A percentile compares a stretch with the other conserved stretches of the same genome.
Conservation (phyloP, 2,113 vertebrate species). For the Pluvialis apricaria region DNA sequence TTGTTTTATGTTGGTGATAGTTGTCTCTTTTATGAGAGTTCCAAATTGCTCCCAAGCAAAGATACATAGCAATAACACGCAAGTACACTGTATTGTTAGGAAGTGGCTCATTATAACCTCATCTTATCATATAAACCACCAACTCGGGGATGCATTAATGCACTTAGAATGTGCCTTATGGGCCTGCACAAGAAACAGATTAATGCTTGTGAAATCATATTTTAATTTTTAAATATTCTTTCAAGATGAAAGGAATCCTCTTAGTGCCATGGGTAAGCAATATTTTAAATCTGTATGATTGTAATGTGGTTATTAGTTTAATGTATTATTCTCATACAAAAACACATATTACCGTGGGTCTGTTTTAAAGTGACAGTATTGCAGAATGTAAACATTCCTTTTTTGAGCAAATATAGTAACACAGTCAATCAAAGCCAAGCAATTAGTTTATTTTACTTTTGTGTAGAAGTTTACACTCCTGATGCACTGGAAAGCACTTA, state of each 20-base stretch:
- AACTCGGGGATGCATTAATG: conserved; percentile 39
- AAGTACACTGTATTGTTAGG: conserved; percentile 46
- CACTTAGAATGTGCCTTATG: conserved; percentile 42
- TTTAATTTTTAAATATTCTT: conserved; percentile 70
- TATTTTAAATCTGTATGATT: conserved; percentile 61
- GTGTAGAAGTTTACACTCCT: background rate
- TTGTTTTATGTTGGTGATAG: background rate
- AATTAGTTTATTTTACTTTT: background rate
- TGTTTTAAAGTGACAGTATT: conserved; percentile 27
- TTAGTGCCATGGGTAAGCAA: conserved; percentile 32
- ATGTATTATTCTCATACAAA: conserved; percentile 65
- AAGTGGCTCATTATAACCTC: conserved; percentile 48
- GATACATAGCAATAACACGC: conserved; percentile 37
- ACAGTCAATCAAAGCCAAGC: background rate
- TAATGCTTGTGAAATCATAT: conserved; percentile 55
- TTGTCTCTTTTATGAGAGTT: conserved; percentile 49
- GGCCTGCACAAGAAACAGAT: conserved; percentile 45
- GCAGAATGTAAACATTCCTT: background rate
- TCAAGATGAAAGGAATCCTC: conserved; percentile 20
- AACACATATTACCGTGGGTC: conserved; percentile 14
- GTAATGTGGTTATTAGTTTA: conserved; percentile 66
- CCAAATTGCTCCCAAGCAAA: conserved; percentile 43
- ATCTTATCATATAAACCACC: conserved; percentile 43
- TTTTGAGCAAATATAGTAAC: background rate
- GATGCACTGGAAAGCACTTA: background rate